Evolutionary conservation across 1,140 invertebrate genomes (phyloP).

Genomic region (Drosophila subobscura): DNA sequence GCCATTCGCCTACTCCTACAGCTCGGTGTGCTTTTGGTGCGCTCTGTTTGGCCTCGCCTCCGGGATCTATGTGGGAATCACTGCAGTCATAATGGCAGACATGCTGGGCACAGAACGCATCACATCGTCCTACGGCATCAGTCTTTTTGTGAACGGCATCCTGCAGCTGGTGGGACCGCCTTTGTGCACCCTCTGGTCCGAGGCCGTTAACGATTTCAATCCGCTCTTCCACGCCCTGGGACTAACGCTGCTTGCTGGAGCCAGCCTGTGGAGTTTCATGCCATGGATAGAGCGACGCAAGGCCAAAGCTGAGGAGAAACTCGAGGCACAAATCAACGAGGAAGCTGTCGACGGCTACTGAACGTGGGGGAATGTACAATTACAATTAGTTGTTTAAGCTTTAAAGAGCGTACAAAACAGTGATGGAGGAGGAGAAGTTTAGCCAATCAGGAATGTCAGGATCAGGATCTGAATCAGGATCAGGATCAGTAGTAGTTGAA

Average conservation of each 20-base stretch:
- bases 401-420: conserved; percentile 64
- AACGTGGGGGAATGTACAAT: conserved; percentile 60
- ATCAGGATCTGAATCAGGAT: conserved; percentile 13
- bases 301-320: conserved; percentile 57
- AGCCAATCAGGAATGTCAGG: conserved; percentile 6
- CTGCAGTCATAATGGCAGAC: conserved; percentile 93
- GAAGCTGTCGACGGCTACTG: conserved; percentile 56
- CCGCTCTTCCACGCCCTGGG: conserved; percentile 89
- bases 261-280: conserved; percentile 89
- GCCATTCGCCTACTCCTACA: conserved; percentile 86
- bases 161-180: conserved; percentile 92
- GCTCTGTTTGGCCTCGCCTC: conserved; percentile 91
- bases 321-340: conserved; percentile 59
- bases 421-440: conserved; percentile 3
- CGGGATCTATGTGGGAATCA: conserved; percentile 93
- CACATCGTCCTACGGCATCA: conserved; percentile 93
- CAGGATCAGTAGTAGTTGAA: conserved; percentile 1
- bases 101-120: conserved; percentile 92
- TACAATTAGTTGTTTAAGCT: conserved; percentile 63
- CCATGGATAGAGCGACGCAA: conserved; percentile 86
- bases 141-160: conserved; percentile 92
- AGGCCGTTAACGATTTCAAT: conserved; percentile 87
- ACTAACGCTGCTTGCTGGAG: conserved; percentile 89
- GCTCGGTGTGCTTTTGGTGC: conserved; percentile 87
- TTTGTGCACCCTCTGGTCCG: conserved; percentile 88